phyloP scores from a whole-genome alignment of 1,140 invertebrate genomes.

The Idris sp. region DNA sequence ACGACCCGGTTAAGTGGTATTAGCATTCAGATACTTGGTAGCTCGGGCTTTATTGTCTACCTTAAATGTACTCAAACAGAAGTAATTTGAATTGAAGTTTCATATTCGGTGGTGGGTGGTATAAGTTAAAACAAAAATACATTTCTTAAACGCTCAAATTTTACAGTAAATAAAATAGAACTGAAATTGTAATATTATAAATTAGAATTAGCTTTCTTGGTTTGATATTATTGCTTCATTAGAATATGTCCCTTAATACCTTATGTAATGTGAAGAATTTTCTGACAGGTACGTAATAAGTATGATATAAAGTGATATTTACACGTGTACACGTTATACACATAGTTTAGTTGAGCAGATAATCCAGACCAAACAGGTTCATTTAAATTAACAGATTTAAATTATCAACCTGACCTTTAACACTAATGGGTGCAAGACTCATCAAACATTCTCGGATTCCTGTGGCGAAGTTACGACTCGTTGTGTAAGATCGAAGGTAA shows the following conservation, averaged over 20 bases:
- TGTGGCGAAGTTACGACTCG: constrained; percentile 57
- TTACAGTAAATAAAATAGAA: too few species aligned
- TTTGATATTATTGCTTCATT: constrained; percentile 1
- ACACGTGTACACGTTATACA: constrained; percentile 29
- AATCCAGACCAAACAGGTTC: constrained; percentile 56
- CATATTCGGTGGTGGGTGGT: too few species aligned
- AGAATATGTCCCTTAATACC: constrained; percentile 11
- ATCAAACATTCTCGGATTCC: constrained; percentile 61
- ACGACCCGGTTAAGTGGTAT: constrained; percentile 43
- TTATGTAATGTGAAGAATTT: constrained; percentile 32
- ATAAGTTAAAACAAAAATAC: too few species aligned
- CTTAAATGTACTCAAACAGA: constrained; percentile 11
- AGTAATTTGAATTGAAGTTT: constrained; percentile 1
- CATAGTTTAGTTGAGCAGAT: constrained; percentile 54
- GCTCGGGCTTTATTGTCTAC: constrained; percentile 35
- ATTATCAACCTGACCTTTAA: constrained; percentile 58
- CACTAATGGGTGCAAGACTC: constrained; percentile 60
- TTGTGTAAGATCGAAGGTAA: constrained; percentile 64
- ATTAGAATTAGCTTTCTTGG: neutral
- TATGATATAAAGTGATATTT: constrained; percentile 50
- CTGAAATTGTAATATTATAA: too few species aligned
- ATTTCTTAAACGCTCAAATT: too few species aligned
- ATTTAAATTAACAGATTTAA: constrained; percentile 59
- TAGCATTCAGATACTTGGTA: constrained; percentile 39
- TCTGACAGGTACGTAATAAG: constrained; percentile 42